A percentile compares a stretch with the other conserved stretches of the same genome.
phyloP scores from a whole-genome alignment of 2,113 vertebrate genomes.

The Eurypyga helias region DNA sequence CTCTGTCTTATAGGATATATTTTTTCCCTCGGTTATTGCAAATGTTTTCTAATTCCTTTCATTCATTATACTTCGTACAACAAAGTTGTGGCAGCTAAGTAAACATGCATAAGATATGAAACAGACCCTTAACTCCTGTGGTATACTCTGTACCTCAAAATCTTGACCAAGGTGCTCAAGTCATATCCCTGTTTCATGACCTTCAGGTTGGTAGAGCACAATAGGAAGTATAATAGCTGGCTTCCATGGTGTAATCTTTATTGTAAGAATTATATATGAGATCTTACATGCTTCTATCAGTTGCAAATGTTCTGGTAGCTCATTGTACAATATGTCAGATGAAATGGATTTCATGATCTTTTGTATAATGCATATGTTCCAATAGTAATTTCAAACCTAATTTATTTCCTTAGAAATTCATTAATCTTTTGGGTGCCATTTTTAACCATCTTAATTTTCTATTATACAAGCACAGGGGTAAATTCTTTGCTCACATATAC shows the following conservation, averaged over 20 bases:
- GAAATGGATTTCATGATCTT: constrained; percentile 69
- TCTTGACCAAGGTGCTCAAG: background rate
- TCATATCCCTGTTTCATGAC: constrained; percentile 9
- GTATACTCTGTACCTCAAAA: background rate
- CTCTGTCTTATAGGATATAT: background rate
- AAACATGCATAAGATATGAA: background rate
- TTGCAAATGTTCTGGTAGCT: constrained; percentile 61
- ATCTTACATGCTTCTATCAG: constrained; percentile 16
- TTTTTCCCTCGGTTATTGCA: background rate
- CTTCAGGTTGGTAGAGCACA: constrained; percentile 12
- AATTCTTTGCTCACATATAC: background rate
- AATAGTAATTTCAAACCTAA: constrained; percentile 69
- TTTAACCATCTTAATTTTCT: constrained; percentile 63
- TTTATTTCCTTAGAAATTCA: constrained; percentile 67
- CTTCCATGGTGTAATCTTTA: constrained; percentile 46
- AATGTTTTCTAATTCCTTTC: constrained; percentile 11
- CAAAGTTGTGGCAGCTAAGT: background rate
- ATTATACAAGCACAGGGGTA: constrained; percentile 46
- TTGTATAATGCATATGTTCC: constrained; percentile 72
- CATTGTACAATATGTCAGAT: constrained; percentile 60
- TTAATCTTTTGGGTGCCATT: constrained; percentile 60
- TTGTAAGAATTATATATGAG: constrained; percentile 65
- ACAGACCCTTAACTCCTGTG: background rate
- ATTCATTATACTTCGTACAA: background rate
- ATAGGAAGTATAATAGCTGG: constrained; percentile 13